These are phyloP conservation scores for Chiloscyllium plagiosum DNA, from an alignment of 2,113 vertebrate genomes.

Conservation along the genomic window DNA sequence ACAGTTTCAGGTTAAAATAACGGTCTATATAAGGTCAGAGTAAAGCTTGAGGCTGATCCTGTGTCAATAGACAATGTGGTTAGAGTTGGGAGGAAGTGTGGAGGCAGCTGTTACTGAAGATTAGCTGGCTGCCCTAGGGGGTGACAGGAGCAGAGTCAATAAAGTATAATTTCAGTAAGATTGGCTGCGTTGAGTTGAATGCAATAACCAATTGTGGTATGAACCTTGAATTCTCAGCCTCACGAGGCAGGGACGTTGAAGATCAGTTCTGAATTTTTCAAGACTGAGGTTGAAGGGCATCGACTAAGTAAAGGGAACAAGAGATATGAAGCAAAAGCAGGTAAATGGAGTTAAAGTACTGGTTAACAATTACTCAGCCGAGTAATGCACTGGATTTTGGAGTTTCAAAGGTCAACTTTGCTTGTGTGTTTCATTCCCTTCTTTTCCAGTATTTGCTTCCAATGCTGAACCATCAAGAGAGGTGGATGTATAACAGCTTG, in stretches of 20 bases:
- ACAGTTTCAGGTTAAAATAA: not conserved
- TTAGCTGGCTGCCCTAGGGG: not conserved
- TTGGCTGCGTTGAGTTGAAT: not conserved
- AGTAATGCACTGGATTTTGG: not conserved
- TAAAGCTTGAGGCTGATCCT: not conserved
- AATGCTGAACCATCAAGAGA: not conserved
- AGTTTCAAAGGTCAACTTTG: not conserved
- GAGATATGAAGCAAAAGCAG: not conserved
- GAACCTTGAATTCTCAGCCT: not conserved
- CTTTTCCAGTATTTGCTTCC: not conserved
- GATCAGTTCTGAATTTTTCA: not conserved
- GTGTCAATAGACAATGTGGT: not conserved
- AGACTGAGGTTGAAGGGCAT: not conserved
- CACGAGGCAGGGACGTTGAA: not conserved
- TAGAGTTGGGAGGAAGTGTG: not conserved
- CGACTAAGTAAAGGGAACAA: not conserved
- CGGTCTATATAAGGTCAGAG: not conserved
- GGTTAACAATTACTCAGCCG: not conserved
- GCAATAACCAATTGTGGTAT: not conserved
- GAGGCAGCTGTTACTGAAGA: not conserved
- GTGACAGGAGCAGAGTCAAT: not conserved
- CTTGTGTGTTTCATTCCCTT: not conserved
- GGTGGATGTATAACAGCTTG: not conserved
- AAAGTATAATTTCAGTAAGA: not conserved
- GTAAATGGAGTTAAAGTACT: not conserved